Conservation (phyloP, 2,113 vertebrate species). For the Corvus moneduloides region DNA sequence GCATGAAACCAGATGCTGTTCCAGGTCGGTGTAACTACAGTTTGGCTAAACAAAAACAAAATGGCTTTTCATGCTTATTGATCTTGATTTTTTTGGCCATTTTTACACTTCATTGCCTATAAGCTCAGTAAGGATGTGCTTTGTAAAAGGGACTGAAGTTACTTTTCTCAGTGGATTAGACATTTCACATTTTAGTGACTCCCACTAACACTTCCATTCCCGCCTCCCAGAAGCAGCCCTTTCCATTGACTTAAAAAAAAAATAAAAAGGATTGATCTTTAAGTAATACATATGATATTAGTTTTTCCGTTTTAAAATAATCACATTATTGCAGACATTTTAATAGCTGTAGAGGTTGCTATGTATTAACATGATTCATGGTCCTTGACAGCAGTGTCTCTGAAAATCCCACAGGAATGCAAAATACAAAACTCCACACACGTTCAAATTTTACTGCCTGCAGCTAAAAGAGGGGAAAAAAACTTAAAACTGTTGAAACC, state of each 20-base stretch:
- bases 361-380: conserved; percentile 86
- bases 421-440: conserved; percentile 84
- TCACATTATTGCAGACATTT: conserved; percentile 87
- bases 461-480: conserved; percentile 80
- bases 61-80: conserved; percentile 67
- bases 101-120: conserved; percentile 56
- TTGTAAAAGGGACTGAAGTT: conserved; percentile 65
- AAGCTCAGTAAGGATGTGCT: conserved; percentile 46
- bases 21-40: conserved; percentile 15
- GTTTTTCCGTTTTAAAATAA: conserved; percentile 84
- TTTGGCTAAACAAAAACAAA: conserved; percentile 71
- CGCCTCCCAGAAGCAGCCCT: conserved; percentile 36
- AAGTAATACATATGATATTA: conserved; percentile 82
- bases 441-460: conserved; percentile 86
- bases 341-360: conserved; percentile 86
- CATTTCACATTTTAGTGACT: conserved; percentile 61
- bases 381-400: conserved; percentile 85
- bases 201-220: conserved; percentile 44
- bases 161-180: conserved; percentile 52
- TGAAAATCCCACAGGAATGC: conserved; percentile 81
- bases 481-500: conserved; percentile 85
- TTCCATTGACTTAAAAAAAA: conserved; percentile 42
- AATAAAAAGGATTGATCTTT: conserved; percentile 74
- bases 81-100: conserved; percentile 54
- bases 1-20: conserved; percentile 52